phyloP scores from a whole-genome alignment of 2,888 invertebrate species.

The Drosophila subquinaria region DNA sequence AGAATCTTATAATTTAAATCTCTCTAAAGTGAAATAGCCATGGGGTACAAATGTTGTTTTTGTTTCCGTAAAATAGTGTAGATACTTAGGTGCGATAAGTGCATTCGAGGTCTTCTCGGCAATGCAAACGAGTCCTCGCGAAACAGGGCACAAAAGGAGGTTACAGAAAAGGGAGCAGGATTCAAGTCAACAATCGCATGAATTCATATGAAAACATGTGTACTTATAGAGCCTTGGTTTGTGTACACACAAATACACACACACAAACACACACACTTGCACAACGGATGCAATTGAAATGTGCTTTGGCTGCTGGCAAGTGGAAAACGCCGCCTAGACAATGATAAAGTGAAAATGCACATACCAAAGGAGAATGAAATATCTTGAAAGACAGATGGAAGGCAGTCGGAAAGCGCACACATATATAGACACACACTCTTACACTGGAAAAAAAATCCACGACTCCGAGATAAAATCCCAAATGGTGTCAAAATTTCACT shows the following conservation, averaged over 20 bases:
- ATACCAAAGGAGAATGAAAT: slow-evolving; percentile 37
- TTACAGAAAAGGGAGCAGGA: slow-evolving; percentile 25
- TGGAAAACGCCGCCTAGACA: slow-evolving; percentile 66
- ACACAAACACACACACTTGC: neutral
- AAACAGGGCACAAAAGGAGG: slow-evolving; percentile 38
- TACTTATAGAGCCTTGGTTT: neutral
- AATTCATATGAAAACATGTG: slow-evolving; percentile 9
- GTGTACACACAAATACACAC: neutral
- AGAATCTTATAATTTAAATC: neutral
- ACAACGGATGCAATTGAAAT: slow-evolving; percentile 39
- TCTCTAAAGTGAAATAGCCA: neutral
- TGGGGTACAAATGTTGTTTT: neutral
- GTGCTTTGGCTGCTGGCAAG: slow-evolving; percentile 58
- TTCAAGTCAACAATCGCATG: slow-evolving; percentile 35
- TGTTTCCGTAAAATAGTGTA: slow-evolving; percentile 56
- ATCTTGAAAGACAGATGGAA: neutral
- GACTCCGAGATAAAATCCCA: too few relatives aligned
- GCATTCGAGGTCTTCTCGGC: slow-evolving; percentile 35
- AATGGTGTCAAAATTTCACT: too few relatives aligned
- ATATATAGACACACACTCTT: slow-evolving; percentile 1
- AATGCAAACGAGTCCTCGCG: slow-evolving; percentile 44
- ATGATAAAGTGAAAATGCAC: slow-evolving; percentile 77
- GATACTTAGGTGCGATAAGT: slow-evolving; percentile 61
- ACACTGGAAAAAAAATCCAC: neutral
- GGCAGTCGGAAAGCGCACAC: neutral